Conservation (phyloP, 2,888 invertebrate species). For the Lasioglossum villosulum region DNA sequence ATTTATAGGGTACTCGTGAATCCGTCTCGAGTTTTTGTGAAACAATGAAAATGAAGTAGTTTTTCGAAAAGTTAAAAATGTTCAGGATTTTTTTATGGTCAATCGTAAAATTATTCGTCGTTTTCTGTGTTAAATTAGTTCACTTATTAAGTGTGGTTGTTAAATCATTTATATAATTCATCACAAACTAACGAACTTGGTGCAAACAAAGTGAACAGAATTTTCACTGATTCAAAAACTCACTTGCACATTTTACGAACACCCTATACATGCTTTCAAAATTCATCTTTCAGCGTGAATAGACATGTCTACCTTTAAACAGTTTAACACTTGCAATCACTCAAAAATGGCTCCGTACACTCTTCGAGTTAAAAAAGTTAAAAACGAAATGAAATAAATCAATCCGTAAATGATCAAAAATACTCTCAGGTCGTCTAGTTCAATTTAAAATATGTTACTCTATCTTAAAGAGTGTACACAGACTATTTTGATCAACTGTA, state of each 20-base stretch:
- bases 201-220: neutral
- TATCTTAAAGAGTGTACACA: neutral
- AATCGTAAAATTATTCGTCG: neutral
- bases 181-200: neutral
- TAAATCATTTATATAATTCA: neutral
- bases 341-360: neutral
- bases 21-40: neutral
- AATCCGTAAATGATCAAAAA: neutral
- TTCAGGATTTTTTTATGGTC: neutral
- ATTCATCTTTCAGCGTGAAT: constrained; percentile 13
- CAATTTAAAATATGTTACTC: neutral
- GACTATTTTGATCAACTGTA: neutral
- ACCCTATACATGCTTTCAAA: constrained; percentile 6
- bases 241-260: neutral
- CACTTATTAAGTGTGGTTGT: too few species aligned
- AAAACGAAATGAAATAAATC: neutral
- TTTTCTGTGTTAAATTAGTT: too few species aligned
- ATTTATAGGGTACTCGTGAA: neutral
- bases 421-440: neutral
- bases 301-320: neutral
- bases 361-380: neutral
- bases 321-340: neutral
- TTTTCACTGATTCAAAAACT: neutral
- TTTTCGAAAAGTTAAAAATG: neutral
- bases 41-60: neutral